A percentile compares a stretch with the other conserved stretches of the same genome.
phyloP scores from a whole-genome alignment of 2,888 invertebrate species.

The Drosophila rubida region DNA sequence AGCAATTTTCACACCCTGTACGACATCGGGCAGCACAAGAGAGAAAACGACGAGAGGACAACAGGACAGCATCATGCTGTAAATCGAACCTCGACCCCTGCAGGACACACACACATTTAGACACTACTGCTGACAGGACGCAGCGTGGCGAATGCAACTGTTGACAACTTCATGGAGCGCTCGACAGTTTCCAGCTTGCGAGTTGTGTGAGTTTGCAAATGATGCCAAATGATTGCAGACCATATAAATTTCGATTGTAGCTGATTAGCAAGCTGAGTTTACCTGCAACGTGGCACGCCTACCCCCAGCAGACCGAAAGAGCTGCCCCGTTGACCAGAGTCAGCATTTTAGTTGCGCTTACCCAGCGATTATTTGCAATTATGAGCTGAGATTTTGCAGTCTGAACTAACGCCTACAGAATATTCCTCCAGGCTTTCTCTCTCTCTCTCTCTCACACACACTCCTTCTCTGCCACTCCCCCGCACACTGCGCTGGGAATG shows the following conservation, averaged over 20 bases:
- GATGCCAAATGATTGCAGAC: slow-evolving; percentile 82
- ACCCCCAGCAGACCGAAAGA: slow-evolving; percentile 24
- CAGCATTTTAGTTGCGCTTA: slow-evolving; percentile 69
- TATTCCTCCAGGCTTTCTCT: not conserved
- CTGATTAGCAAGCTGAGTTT: slow-evolving; percentile 55
- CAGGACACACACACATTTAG: slow-evolving; percentile 30
- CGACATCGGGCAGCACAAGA: slow-evolving; percentile 47
- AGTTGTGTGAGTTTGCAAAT: slow-evolving; percentile 64
- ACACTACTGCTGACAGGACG: slow-evolving; percentile 60
- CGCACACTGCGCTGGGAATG: not conserved
- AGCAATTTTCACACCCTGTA: slow-evolving; percentile 83
- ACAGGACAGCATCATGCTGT: slow-evolving; percentile 20
- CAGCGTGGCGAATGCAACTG: slow-evolving; percentile 73
- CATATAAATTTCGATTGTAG: slow-evolving; percentile 82
- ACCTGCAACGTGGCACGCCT: slow-evolving; percentile 35
- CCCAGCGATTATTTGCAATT: slow-evolving; percentile 77
- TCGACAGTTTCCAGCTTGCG: slow-evolving; percentile 23
- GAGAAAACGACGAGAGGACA: slow-evolving; percentile 19
- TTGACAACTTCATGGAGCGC: slow-evolving; percentile 70
- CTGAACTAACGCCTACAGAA: slow-evolving; percentile 20
- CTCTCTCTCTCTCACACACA: not conserved
- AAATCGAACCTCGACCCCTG: slow-evolving; percentile 32
- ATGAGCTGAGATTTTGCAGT: slow-evolving; percentile 66
- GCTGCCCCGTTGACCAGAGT: slow-evolving; percentile 38
- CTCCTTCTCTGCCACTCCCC: slow-evolving; percentile 7